phyloP scores from a whole-genome alignment of 2,113 vertebrate genomes.

The Tragelaphus scriptus region DNA sequence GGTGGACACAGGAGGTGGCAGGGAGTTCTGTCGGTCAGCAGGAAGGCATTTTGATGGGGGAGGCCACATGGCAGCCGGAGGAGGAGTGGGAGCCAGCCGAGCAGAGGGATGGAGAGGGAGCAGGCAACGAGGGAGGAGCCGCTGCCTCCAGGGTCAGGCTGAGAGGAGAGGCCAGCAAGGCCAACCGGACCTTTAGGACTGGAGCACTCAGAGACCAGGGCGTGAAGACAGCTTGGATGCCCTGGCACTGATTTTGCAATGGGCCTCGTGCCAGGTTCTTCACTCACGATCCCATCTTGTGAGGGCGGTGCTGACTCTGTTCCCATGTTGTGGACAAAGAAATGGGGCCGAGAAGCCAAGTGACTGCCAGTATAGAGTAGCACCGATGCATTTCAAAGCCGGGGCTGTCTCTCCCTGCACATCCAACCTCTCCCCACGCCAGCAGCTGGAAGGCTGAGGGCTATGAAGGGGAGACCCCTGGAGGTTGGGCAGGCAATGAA shows the following conservation, averaged over 20 bases:
- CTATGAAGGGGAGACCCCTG: neutral
- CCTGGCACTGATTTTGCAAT: neutral
- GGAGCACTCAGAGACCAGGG: neutral
- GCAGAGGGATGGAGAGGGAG: neutral
- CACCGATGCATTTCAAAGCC: neutral
- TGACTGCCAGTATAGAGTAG: neutral
- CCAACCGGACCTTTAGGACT: no score
- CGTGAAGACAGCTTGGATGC: neutral
- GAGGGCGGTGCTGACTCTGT: neutral
- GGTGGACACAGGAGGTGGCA: neutral
- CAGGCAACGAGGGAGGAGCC: neutral
- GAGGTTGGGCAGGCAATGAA: neutral
- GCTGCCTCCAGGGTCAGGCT: neutral
- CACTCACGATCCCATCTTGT: neutral
- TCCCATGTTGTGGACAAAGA: neutral
- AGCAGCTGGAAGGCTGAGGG: neutral
- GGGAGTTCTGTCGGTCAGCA: rapidly evolving
- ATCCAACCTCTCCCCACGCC: neutral
- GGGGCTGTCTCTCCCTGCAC: neutral
- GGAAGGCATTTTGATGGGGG: neutral
- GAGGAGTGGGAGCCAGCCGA: rapidly evolving
- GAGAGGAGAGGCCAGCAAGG: neutral
- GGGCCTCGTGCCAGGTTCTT: neutral
- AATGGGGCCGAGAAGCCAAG: neutral
- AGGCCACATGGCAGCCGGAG: neutral